These are phyloP conservation scores for Euborellia annulipes DNA, from an alignment of 1,140 invertebrate genomes.

Conservation along the genomic window DNA sequence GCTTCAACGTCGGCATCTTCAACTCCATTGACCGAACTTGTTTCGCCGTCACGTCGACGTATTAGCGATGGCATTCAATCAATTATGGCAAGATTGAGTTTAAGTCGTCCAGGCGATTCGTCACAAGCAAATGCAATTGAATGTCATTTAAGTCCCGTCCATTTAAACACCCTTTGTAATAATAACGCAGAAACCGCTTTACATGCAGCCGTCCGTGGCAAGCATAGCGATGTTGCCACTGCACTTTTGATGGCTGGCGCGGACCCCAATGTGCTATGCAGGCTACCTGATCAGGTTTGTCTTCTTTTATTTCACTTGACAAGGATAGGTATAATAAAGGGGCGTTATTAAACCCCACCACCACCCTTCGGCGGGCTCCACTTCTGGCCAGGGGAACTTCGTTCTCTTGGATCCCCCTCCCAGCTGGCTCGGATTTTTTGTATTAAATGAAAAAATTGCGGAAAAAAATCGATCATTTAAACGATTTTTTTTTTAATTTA, in stretches of 20 bases:
- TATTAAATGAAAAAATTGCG: too few relatives aligned
- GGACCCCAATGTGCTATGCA: constrained; percentile 47
- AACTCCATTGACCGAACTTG: too few relatives aligned
- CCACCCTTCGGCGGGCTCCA: too few relatives aligned
- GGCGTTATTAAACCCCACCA: too few relatives aligned
- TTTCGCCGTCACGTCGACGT: constrained; percentile 42
- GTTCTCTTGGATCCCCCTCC: too few relatives aligned
- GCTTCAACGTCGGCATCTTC: too few relatives aligned
- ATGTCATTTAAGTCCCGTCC: constrained; percentile 44
- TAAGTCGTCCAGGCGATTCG: constrained; percentile 16
- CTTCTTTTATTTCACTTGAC: too few relatives aligned
- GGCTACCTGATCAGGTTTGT: constrained; percentile 21
- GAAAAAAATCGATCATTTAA: too few relatives aligned
- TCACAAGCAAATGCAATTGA: constrained; percentile 20
- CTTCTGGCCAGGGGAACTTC: too few relatives aligned
- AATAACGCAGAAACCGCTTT: constrained; percentile 57
- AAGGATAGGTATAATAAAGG: too few relatives aligned
- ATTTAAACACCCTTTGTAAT: constrained; percentile 60
- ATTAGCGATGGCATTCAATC: constrained; percentile 77
- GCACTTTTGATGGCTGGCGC: constrained; percentile 57
- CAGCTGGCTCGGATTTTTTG: too few relatives aligned
- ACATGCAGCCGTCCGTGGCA: constrained; percentile 60
- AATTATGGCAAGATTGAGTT: constrained; percentile 67
- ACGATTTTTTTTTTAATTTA: too few relatives aligned
- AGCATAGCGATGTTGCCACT: constrained; percentile 55